phyloP scores from a whole-genome alignment of 2,888 invertebrate genomes.

The Microdon myrmicae region DNA sequence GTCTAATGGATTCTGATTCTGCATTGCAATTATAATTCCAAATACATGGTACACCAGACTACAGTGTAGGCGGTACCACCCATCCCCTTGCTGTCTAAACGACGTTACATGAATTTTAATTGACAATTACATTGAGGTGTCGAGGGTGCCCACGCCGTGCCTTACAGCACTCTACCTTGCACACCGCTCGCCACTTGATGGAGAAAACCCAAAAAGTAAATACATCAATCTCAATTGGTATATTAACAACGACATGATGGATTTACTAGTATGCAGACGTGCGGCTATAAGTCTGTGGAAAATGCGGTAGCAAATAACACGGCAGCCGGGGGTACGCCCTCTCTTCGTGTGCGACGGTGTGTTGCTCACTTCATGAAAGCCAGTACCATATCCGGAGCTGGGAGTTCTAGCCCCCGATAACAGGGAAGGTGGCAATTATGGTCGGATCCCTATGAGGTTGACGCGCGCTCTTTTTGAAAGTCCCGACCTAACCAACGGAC shows the following conservation, averaged over 20 bases:
- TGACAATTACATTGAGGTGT: slow-evolving; percentile 25
- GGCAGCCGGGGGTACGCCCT: neutral
- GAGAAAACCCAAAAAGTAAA: slow-evolving; percentile 4
- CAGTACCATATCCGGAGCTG: too few species aligned
- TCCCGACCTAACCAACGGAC: neutral
- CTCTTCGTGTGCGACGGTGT: too few species aligned
- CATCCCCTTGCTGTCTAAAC: slow-evolving; percentile 14
- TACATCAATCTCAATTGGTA: slow-evolving; percentile 6
- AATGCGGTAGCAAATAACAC: slow-evolving; percentile 23
- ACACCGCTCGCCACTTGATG: too few species aligned
- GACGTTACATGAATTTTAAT: slow-evolving; percentile 22
- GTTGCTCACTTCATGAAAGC: too few species aligned
- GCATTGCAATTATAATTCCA: too few species aligned
- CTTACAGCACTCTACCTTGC: too few species aligned
- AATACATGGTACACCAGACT: slow-evolving; percentile 5
- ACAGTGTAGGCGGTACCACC: neutral
- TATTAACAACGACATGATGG: slow-evolving; percentile 8
- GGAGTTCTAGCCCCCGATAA: too few species aligned
- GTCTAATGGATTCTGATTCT: too few species aligned
- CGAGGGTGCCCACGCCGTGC: neutral
- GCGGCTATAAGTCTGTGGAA: too few species aligned
- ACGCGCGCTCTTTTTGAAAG: slow-evolving; percentile 18
- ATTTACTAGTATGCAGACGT: too few species aligned
- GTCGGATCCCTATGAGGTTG: slow-evolving; percentile 25
- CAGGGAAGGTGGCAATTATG: slow-evolving; percentile 20